Conservation (phyloP, 2,888 invertebrate genomes). For the Troides oblongomaculatus region DNA sequence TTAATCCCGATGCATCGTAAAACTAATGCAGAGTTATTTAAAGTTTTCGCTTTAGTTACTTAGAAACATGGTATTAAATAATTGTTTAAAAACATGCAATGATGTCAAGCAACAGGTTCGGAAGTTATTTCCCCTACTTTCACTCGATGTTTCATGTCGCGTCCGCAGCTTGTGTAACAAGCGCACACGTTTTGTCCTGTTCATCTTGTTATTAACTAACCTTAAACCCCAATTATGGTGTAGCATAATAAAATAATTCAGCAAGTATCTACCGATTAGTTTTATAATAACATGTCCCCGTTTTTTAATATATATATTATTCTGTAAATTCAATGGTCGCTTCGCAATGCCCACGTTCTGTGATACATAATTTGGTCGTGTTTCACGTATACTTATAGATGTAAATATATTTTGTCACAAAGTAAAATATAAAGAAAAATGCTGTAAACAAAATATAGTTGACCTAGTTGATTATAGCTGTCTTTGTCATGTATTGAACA, state of each 20-base stretch:
- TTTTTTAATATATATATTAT: too few relatives aligned
- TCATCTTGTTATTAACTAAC: slow-evolving; percentile 20
- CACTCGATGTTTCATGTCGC: slow-evolving; percentile 45
- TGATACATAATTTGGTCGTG: too few relatives aligned
- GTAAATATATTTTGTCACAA: too few relatives aligned
- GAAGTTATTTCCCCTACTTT: slow-evolving; percentile 46
- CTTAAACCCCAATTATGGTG: not conserved
- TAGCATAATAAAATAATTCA: not conserved
- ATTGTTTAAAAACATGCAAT: slow-evolving; percentile 34
- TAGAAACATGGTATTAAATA: slow-evolving; percentile 4
- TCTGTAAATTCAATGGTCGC: too few relatives aligned
- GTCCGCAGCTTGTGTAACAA: slow-evolving; percentile 31
- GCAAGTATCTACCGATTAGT: too few relatives aligned
- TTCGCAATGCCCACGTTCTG: too few relatives aligned
- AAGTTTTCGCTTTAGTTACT: not conserved
- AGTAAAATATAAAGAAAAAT: too few relatives aligned
- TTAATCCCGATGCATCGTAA: slow-evolving; percentile 2
- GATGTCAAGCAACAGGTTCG: slow-evolving; percentile 57
- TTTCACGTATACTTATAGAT: too few relatives aligned
- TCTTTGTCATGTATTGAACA: too few relatives aligned
- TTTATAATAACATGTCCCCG: too few relatives aligned
- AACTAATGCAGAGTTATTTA: not conserved
- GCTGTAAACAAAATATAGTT: too few relatives aligned
- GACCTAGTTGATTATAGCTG: too few relatives aligned
- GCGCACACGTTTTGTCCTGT: slow-evolving; percentile 13